Base-by-base conservation (phyloP, 1,140 invertebrate genomes). In the Drosophila paulistorum region DNA sequence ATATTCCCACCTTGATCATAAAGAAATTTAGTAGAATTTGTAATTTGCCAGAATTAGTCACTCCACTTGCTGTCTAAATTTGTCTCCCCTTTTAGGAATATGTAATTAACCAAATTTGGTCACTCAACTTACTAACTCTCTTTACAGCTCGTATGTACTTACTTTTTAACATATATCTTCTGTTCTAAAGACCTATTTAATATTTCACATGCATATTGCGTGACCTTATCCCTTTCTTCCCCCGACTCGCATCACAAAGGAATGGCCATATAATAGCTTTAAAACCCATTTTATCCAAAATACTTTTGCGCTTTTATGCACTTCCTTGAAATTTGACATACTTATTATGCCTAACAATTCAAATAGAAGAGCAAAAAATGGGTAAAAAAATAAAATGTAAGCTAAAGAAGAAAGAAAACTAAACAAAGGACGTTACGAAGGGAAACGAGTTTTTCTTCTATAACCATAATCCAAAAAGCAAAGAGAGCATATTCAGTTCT, bases 21-120 rank as follows among this genome's bases (percentile, higher is more conserved):
- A 65, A 57, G 20, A 54, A 65, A 58, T n/a, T 41, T 37, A 23
- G 51, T 26, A 55, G 71, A 66, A 26, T 73, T 23, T 39, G 37
- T 60, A 66, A 64, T 71, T 71, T 23, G 17, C 45, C 45, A 51
- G 20, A 51, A 51, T 23, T 23, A 51, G 45, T 51, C 45, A 51
- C 9, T 51, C 10, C 20, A 51, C 45, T 11, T 51, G 3, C 45
- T 45, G 42, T 45, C 42, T 7, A 14, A 7, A 14, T 23, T 2
- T 51, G 6, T 20, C 9, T 3, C 20, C 2, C 45, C 11, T 51
- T 51, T 23, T 23, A 7, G 45, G 45, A 20, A 23, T 23, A 7
- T 20, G 17, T 51, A 23, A 51, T 51, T 51, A 23, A 51, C 45
- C 45, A 51, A 51, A 23, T 51, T 51, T 23, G 45, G 45, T 51